Evolutionary conservation across 2,113 vertebrate genomes (phyloP), one percentile per base, ranked within the genome.

Genomic region (Cyprinodon tularosa): DNA sequence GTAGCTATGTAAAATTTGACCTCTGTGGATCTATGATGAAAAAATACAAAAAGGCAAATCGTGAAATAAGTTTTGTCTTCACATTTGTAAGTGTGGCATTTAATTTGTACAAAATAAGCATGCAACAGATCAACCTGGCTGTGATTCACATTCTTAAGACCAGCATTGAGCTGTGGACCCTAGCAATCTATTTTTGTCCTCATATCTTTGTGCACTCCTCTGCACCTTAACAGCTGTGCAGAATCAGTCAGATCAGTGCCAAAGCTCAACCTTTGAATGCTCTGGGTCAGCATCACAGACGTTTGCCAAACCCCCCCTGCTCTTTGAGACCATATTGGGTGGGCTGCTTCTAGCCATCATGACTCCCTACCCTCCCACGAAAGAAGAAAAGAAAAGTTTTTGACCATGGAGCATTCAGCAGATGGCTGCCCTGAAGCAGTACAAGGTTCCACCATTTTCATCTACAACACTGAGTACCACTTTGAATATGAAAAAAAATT

Each of bases 171-270:
- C 86, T 29, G 73, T 48, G 78, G 80, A 86, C 74, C 80, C 77
- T 60, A 60, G 76, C 74, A 3, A 65, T 83, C 83, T 93, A 90
- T 94, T 93, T 92, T 75, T 66, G 87, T 89, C 83, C 81, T 88
- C 10, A 75, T 81, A 81, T 80, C 67, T 79, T 85, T 67, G 83
- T 79, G 81, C 61, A 70, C 65, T 71, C 69, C 75, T 83, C 74
- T 88, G 86, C 86, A 89, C 81, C 80, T 90, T 88, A 90, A 85
- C 88, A 85, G 82, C 83, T 81, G 85, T 88, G 87, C 80, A 78
- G 81, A 90, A 86, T 83, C 89, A 83, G 82, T 88, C 89, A 82
- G 82, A 85, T 77, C 6, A 12, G 78, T 84, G 90, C 83, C 72
- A 72, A 61, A 59, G 78, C 72, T 68, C 85, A 78, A 85, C 88